Conservation (phyloP, 2,113 vertebrate species). For the Oplegnathus fasciatus region DNA sequence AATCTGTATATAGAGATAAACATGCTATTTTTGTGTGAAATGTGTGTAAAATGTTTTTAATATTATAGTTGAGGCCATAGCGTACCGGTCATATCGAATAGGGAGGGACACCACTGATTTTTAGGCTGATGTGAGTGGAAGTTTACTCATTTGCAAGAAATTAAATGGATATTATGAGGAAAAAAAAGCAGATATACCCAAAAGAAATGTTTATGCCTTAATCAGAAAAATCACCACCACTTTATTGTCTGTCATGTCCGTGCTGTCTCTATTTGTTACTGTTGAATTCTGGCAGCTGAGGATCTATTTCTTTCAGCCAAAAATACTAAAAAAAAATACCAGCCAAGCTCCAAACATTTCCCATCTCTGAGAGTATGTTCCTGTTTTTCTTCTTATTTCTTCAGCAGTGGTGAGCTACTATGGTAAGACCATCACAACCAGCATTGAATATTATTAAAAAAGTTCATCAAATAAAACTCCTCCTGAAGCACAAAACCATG, state of each 20-base stretch:
- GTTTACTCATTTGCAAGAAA: background rate
- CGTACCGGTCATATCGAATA: background rate
- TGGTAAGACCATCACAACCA: background rate
- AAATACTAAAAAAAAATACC: background rate
- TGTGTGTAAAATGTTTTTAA: background rate
- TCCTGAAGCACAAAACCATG: background rate
- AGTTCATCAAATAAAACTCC: background rate
- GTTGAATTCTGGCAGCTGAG: background rate
- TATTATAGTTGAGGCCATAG: background rate
- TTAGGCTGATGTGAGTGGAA: background rate
- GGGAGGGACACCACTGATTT: slow-evolving; percentile 1
- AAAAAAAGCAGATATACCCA: slow-evolving; percentile 19
- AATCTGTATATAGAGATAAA: background rate
- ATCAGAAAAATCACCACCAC: background rate
- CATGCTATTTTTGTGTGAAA: background rate
- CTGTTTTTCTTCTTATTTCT: background rate
- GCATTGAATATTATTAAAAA: background rate
- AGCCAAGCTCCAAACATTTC: background rate
- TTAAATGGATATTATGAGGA: background rate
- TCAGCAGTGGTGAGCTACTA: background rate
- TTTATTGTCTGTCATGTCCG: background rate
- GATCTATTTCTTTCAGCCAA: background rate
- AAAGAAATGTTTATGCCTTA: background rate
- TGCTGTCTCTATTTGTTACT: background rate
- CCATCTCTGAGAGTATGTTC: background rate